A percentile compares a stretch with the other conserved stretches of the same genome.
Conservation (phyloP, 2,888 invertebrate species). For the Callyntrura sp. region DNA sequence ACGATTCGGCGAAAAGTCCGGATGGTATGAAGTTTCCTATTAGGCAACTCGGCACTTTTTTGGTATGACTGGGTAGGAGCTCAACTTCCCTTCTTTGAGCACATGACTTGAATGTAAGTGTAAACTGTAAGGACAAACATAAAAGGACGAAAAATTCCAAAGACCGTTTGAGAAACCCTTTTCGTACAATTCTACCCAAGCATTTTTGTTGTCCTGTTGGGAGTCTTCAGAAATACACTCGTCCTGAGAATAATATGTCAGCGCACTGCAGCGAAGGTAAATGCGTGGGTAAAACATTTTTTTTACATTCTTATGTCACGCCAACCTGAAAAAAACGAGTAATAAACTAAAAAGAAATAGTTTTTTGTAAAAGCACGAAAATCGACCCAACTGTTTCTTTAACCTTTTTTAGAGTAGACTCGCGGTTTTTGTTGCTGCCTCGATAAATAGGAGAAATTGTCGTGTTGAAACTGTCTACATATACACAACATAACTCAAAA, state of each 20-base stretch:
- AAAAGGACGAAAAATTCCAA: not conserved
- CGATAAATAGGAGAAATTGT: slow-evolving; percentile 7
- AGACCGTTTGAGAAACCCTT: not conserved
- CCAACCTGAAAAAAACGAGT: not conserved
- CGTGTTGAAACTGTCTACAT: slow-evolving; percentile 23
- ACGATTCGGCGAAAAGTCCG: not conserved
- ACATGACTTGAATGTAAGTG: not conserved
- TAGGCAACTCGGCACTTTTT: not conserved
- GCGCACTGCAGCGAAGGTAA: not conserved
- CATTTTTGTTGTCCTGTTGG: not conserved
- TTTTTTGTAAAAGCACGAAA: not conserved
- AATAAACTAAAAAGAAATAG: not conserved
- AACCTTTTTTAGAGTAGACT: not conserved
- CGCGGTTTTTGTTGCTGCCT: not conserved
- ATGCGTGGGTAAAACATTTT: slow-evolving; percentile 9
- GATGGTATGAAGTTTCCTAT: not conserved
- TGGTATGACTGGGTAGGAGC: not conserved
- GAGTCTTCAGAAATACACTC: slow-evolving; percentile 1
- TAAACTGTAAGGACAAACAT: not conserved
- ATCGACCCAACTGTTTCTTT: not conserved
- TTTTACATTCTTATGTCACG: slow-evolving; percentile 22
- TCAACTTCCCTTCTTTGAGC: slow-evolving; percentile 1
- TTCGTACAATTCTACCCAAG: slow-evolving; percentile 21
- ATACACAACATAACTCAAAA: not conserved
- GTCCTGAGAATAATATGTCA: slow-evolving; percentile 43